Conservation (phyloP, 1,140 invertebrate species). For the Drosophila prosaltans region DNA sequence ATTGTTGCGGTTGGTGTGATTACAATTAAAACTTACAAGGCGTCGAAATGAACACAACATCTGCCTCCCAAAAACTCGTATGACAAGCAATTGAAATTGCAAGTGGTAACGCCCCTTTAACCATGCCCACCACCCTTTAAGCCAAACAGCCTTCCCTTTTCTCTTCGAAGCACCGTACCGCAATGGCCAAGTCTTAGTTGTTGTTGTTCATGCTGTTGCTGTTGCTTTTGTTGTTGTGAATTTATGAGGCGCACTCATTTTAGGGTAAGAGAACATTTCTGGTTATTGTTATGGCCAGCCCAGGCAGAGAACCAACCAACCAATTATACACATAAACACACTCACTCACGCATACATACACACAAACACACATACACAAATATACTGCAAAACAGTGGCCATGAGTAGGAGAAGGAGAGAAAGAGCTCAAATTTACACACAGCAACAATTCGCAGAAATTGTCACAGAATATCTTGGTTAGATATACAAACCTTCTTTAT, state of each 20-base stretch:
- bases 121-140: neutral
- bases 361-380: neutral
- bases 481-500: neutral
- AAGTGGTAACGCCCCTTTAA: slow-evolving; percentile 54
- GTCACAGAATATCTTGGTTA: neutral
- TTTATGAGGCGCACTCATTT: slow-evolving; percentile 70
- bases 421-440: neutral
- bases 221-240: slow-evolving; percentile 54
- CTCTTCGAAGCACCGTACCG: neutral
- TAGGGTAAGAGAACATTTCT: slow-evolving; percentile 54
- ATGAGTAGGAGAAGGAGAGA: neutral
- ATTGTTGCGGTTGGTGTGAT: slow-evolving; percentile 37
- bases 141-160: neutral
- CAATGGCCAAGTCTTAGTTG: slow-evolving; percentile 42
- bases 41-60: slow-evolving; percentile 70
- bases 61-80: slow-evolving; percentile 42
- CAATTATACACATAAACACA: slow-evolving; percentile 51
- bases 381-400: neutral
- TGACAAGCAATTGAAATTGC: slow-evolving; percentile 62
- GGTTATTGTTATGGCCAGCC: slow-evolving; percentile 69
- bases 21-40: slow-evolving; percentile 79
- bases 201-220: slow-evolving; percentile 24
- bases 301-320: slow-evolving; percentile 36
- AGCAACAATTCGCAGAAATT: neutral
- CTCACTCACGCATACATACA: neutral